A percentile compares a stretch with the other conserved stretches of the same genome.
These are phyloP conservation scores for Volucella zonaria DNA, from an alignment of 2,888 invertebrate genomes.

Conservation along the genomic window DNA sequence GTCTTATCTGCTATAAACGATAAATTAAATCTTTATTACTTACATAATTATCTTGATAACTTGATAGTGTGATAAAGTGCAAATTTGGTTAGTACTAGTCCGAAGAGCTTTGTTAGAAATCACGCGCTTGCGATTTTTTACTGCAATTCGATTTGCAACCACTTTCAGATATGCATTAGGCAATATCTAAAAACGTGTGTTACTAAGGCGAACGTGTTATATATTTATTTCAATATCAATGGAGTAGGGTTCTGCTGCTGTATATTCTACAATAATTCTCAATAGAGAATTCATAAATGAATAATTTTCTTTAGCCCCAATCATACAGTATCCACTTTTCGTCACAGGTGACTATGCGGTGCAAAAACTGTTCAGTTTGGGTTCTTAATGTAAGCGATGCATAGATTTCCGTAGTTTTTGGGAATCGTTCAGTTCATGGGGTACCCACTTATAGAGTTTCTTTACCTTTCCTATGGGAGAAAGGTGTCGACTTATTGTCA, in stretches of 20 bases:
- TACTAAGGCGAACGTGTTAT: background rate
- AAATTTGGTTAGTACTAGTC: background rate
- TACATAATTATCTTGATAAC: background rate
- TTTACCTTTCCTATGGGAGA: too few species aligned
- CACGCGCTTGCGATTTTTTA: background rate
- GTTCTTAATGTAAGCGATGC: too few species aligned
- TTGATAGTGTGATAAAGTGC: background rate
- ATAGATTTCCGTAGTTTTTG: too few species aligned
- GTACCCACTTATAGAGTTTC: too few species aligned
- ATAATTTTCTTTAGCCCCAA: background rate
- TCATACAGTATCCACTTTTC: too few species aligned
- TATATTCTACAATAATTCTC: background rate
- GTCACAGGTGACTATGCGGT: too few species aligned
- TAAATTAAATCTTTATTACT: slow-evolving; percentile 4
- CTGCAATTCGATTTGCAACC: background rate
- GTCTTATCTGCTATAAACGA: slow-evolving; percentile 12
- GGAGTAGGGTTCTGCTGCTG: too few species aligned
- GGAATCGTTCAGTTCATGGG: too few species aligned
- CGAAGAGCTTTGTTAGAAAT: background rate
- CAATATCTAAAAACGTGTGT: background rate
- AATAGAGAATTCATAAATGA: background rate
- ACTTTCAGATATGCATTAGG: too few species aligned
- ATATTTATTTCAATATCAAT: too few species aligned
- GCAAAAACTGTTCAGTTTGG: too few species aligned
- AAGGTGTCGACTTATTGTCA: too few species aligned